Evolutionary conservation across 2,888 invertebrate species (phyloP), one percentile per base, ranked within the genome.

Genomic region (Scaptomyza caliginosa): DNA sequence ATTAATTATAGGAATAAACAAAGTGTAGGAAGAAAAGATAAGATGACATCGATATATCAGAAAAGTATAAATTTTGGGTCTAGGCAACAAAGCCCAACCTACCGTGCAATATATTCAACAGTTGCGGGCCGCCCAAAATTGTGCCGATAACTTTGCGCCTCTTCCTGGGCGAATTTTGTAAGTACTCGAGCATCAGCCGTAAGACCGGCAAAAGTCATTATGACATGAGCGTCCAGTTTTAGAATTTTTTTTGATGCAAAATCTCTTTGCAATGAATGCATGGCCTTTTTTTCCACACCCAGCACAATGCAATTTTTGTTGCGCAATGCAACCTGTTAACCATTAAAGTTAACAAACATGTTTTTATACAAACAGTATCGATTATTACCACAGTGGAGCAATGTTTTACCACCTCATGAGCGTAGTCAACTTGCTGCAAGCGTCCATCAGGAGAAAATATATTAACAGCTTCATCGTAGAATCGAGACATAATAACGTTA

Each of bases 401-500:
- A 92, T 99, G 99, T 76, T 98, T 95, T 34, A 99, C 99, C 24
- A 99, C 99, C 94, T 99, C 99, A 92, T 99, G 99, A 26, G 99
- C 99, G 92, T 99, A 99, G 93, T 99, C 99, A 23, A 99, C 99
- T 93, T 99, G 99, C 83, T 99, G 94, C 74, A 99, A 93, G 93
- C 99, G 99, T 5, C 99, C 99, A 92, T 99, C 99, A 6, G 99
- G 99, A 11, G 99, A 99, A 93, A 99, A 99, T 80, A 99, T 99
- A 67, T 99, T 99, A 89, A 99, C 99, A 86, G 99, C 99, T 92
- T 99, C 94, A 93, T 99, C 99, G 92, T 99, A 99, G 84, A 96
- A 93, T 58, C 95, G 94, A 89, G 95, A 94, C 96, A 96, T 96
- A 7, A 3, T 32, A 7, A 32, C 32, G 13, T 7, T 32, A 1